Evolutionary conservation across 2,113 vertebrate species (phyloP).

Genomic region (Malurus melanocephalus): DNA sequence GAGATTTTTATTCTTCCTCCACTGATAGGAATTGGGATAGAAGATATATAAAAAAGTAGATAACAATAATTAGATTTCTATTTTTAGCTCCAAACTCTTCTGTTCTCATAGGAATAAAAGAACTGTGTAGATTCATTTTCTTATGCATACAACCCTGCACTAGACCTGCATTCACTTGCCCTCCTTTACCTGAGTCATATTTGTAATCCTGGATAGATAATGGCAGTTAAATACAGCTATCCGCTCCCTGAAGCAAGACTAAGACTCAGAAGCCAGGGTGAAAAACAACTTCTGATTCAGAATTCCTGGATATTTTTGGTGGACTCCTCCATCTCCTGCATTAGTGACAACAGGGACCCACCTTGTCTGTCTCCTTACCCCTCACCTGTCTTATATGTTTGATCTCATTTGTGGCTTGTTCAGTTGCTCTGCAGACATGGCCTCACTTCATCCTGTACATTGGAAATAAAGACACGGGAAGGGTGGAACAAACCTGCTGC

Average conservation of each 20-base stretch:
- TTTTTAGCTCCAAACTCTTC: constrained; percentile 31
- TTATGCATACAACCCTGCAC: background rate
- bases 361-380: background rate
- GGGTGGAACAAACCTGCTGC: background rate
- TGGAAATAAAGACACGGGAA: background rate
- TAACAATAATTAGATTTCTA: background rate
- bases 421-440: background rate
- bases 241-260: background rate
- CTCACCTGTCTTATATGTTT: background rate
- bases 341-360: background rate
- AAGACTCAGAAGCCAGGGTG: background rate
- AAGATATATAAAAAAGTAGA: background rate
- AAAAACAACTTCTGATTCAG: constrained; percentile 34
- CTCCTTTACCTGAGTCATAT: constrained; percentile 18
- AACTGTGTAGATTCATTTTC: background rate
- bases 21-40: background rate
- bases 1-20: constrained; percentile 16
- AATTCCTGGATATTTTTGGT: background rate
- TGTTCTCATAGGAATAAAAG: background rate
- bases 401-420: background rate
- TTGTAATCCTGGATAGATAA: constrained; percentile 21
- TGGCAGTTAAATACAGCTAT: constrained; percentile 13
- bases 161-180: constrained; percentile 31
- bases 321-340: background rate
- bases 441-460: background rate